These are phyloP conservation scores for Coturnix japonica DNA, from an alignment of 2,113 vertebrate genomes.

Conservation along the genomic window DNA sequence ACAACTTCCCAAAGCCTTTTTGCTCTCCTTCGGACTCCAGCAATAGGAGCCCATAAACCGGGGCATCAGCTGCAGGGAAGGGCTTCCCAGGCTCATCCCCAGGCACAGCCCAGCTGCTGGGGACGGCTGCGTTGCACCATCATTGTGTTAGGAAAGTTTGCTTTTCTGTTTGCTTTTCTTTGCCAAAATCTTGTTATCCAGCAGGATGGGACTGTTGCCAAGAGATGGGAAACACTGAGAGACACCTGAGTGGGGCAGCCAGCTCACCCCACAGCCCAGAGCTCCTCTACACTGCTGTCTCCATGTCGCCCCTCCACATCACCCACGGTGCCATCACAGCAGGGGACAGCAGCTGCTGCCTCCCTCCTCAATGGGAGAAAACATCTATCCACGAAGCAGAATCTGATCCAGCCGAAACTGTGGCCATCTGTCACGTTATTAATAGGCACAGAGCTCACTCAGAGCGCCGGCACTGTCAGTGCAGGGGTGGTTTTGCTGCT, in stretches of 20 bases:
- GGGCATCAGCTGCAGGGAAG: fast-evolving
- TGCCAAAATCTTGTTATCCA: not conserved
- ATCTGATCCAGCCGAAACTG: not conserved
- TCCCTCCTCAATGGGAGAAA: not conserved
- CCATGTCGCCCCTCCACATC: not conserved
- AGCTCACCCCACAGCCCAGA: not conserved
- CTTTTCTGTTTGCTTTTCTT: not conserved
- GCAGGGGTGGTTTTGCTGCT: not conserved
- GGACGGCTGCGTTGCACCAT: not conserved
- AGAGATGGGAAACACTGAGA: not conserved
- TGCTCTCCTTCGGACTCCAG: not conserved
- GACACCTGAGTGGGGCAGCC: not conserved
- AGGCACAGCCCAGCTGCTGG: not conserved
- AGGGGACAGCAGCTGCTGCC: not conserved
- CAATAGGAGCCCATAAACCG: fast-evolving
- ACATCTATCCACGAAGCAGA: slow-evolving; percentile 28
- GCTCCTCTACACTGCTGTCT: not conserved
- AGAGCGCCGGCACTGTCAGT: not conserved
- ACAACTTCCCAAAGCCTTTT: not conserved
- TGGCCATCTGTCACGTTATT: slow-evolving; percentile 53
- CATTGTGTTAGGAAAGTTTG: not conserved
- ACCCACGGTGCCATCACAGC: fast-evolving
- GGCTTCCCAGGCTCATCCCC: not conserved
- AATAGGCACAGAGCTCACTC: not conserved
- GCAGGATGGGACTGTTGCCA: not conserved